These are phyloP conservation scores for Charina bottae DNA, from an alignment of 2,113 vertebrate genomes.

Conservation along the genomic window DNA sequence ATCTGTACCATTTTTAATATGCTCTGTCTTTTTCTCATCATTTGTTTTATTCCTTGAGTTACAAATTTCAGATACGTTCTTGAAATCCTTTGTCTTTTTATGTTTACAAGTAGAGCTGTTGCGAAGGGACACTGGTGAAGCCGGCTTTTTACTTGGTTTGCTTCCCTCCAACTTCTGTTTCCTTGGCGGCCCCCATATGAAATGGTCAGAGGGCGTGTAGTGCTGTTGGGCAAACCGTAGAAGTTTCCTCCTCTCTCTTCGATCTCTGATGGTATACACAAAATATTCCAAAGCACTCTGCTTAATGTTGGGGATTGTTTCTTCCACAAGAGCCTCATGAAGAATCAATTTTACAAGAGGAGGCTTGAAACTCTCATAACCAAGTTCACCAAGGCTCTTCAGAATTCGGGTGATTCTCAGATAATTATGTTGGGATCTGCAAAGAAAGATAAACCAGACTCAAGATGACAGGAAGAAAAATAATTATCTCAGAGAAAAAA, in stretches of 20 bases:
- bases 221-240: slow-evolving; percentile 89
- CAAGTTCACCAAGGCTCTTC: slow-evolving; percentile 96
- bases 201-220: slow-evolving; percentile 89
- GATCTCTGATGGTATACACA: slow-evolving; percentile 91
- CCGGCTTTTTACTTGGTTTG: slow-evolving; percentile 68
- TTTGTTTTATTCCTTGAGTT: slow-evolving; percentile 58
- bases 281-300: slow-evolving; percentile 97
- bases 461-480: slow-evolving; percentile 33
- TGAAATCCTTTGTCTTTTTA: slow-evolving; percentile 70
- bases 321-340: slow-evolving; percentile 88
- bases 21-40: slow-evolving; percentile 68
- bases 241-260: slow-evolving; percentile 87
- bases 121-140: slow-evolving; percentile 57
- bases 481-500: neutral
- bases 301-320: slow-evolving; percentile 91
- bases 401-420: slow-evolving; percentile 96
- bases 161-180: slow-evolving; percentile 71
- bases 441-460: slow-evolving; percentile 41
- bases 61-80: slow-evolving; percentile 32
- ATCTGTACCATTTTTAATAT: slow-evolving; percentile 59
- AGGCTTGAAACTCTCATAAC: slow-evolving; percentile 93
- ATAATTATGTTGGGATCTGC: slow-evolving; percentile 97
- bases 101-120: slow-evolving; percentile 63
- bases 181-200: slow-evolving; percentile 90
- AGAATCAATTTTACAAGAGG: slow-evolving; percentile 92